Evolutionary conservation across 2,113 vertebrate species (phyloP).

Genomic region (Anguilla rostrata): DNA sequence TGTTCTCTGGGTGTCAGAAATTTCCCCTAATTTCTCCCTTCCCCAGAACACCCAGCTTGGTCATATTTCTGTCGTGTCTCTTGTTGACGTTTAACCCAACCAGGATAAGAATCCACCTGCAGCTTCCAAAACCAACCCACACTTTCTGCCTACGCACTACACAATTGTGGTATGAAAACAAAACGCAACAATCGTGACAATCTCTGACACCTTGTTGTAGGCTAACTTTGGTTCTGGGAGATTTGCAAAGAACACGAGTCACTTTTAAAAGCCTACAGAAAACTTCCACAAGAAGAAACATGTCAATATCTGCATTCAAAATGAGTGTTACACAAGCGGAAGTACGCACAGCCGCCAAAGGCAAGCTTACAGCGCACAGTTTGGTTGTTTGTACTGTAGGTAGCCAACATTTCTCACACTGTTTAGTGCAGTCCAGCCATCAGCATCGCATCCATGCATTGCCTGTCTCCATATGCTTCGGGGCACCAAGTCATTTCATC

Average conservation of each 20-base stretch:
- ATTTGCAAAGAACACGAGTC: not conserved
- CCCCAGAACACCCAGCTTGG: not conserved
- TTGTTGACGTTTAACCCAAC: not conserved
- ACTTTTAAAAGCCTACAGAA: not conserved
- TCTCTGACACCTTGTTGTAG: not conserved
- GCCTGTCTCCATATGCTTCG: not conserved
- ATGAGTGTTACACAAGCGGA: not conserved
- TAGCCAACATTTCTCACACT: not conserved
- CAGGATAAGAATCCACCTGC: not conserved
- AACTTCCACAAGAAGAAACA: not conserved
- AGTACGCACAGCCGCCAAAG: not conserved
- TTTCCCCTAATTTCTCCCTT: not conserved
- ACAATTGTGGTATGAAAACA: not conserved
- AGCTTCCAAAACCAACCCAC: not conserved
- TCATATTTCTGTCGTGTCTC: not conserved
- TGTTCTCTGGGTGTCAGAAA: not conserved
- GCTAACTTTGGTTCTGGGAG: not conserved
- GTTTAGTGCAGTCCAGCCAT: not conserved
- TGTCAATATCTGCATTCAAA: not conserved
- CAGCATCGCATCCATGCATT: not conserved
- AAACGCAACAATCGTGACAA: not conserved
- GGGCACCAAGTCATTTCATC: not conserved
- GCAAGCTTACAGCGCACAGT: not conserved
- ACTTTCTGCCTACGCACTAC: not conserved
- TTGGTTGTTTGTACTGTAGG: not conserved